Base-by-base conservation (phyloP, 2,797 vertebrate species). In the Toxotes lorentzi region DNA sequence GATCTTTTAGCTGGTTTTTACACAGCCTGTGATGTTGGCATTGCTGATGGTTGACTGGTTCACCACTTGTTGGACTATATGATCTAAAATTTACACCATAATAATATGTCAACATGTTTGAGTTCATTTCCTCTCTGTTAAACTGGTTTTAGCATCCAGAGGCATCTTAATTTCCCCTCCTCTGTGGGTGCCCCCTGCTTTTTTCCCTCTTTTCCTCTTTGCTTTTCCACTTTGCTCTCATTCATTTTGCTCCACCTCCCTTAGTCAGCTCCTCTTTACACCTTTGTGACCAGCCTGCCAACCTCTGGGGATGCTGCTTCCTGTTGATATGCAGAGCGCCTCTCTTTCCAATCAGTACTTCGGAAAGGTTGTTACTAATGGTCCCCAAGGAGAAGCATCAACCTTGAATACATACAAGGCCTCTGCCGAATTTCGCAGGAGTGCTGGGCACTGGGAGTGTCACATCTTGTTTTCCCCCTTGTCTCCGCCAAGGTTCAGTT, bases 281-380 rank as follows among this genome's bases (percentile, higher is more conserved):
- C 89, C 86, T 93, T 77, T 71, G 85, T 70, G 82, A 79, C 70
- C 88, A 93, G 88, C 71, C 75, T 82, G 75, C 57, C 79, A 71
- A 85, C 76, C 91, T 91, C 89, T 74, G 21, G 80, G 86, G 92
- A 90, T 76, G 86, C 53, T 86, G 83, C 72, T 81, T 91, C 86
- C 88, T 92, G 85, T 95, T 97, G 94, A 94, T 90, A 96, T 95
- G 93, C 95, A 93, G 76, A 92, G 83, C 88, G 66, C 87, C 84
- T 89, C 87, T 81, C 61, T 86, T 90, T 90, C 91, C 91, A 96
- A 96, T 96, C 95, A 95, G 94, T 92, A 82, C 89, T 91, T 93
- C 84, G 95, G 92, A 96, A 95, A 96, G 93, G 84, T 89, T 95
- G 90, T 94, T 95, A 90, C 89, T 93, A 93, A 94, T 92, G 85